Base-by-base conservation (phyloP, 2,797 vertebrate genomes). In the Lindbergichthys nudifrons region DNA sequence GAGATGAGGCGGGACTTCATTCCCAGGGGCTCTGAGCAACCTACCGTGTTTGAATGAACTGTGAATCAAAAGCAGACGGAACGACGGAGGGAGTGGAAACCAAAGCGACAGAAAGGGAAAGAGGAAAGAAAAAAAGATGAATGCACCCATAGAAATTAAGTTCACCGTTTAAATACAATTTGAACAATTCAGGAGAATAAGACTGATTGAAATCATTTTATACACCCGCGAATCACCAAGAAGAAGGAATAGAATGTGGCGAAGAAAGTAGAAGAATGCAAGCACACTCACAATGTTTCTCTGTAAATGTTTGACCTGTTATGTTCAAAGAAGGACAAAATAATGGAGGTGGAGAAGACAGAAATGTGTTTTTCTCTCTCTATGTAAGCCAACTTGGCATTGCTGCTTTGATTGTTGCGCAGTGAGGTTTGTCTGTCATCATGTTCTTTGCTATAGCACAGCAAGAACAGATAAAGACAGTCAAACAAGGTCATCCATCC, bases 1-100 rank as follows among this genome's bases (percentile, higher is more conserved):
- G 95, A 94, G 91, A 99, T 94, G 56, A 92, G 88, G 65, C 85
- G 92, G 69, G 97, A 95, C 89, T 97, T 98, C 96, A 99, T 95
- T 76, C 98, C 98, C 93, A 98, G 90, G 1, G 96, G 93, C 68
- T 97, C 96, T 2, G 95, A 94, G 89, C 98, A 99, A 94, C 97
- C 97, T 96, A 96, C 92, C 89, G 81, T 92, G 93, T 96, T 96
- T 92, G 96, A 95, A 93, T 93, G 93, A 76, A 94, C 94, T 96
- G 93, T 96, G 85, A 94, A 91, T 90, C 36, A 43, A 77, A 66
- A 84, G 52, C 77, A 88, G 89, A 92, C 67, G 83, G 80, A 59
- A 15, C 81, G 70, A 70, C 51, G 73, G 88, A 73, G 85, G 80
- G 79, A 73, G 72, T 46, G 62, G 0, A 69, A 74, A 63, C 53